Evolutionary conservation across 64 coral and sea anemone genomes (phyloP), one percentile per base, ranked within the genome.

Genomic region (Actinia equina): DNA sequence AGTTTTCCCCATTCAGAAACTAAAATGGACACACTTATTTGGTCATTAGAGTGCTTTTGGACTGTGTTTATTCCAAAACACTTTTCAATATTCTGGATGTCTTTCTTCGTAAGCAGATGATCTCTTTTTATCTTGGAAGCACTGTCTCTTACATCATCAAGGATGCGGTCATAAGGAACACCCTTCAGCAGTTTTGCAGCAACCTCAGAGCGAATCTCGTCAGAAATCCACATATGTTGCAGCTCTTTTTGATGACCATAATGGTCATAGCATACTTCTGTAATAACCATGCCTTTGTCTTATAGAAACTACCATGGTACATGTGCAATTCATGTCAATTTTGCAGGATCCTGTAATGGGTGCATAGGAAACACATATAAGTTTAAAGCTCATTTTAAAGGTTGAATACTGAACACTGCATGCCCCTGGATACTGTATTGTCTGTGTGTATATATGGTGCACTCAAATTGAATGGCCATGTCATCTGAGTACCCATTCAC

Each of bases 181-280:
- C 81, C 83, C 61, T 91, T 89, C 27, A 88, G 42, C 1, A 93
- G 45, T 85, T 89, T 85, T 6, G 91, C 91, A 8, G 91, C 87
- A 10, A 93, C 27, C 30, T 89, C 91, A 56, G 83, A 23, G 7
- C 87, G 9, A 44, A 89, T 93, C 42, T 23, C 22, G 65, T 81
- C 87, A 17, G 89, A 37, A 11, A 91, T 9, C 52, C 89, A 59
- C 11, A 86, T 5, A 27, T 91, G 83, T 37, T 91, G 89, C 13
- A 91, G 51, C 41, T 91, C 83, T 49, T 49, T 49, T 7, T 49
- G 45, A 49, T 49, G 45, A 49, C 45, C 45, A 49, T 49, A 49
- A 49, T 49, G 45, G 45, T 49, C 45, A 49, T 49, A 49, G 45
- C 45, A 49, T 49, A 49, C 45, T 49, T 49, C 45, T 49, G 45